These are phyloP conservation scores for Pollenia amentaria DNA, from an alignment of 2,888 invertebrate species.

Conservation along the genomic window DNA sequence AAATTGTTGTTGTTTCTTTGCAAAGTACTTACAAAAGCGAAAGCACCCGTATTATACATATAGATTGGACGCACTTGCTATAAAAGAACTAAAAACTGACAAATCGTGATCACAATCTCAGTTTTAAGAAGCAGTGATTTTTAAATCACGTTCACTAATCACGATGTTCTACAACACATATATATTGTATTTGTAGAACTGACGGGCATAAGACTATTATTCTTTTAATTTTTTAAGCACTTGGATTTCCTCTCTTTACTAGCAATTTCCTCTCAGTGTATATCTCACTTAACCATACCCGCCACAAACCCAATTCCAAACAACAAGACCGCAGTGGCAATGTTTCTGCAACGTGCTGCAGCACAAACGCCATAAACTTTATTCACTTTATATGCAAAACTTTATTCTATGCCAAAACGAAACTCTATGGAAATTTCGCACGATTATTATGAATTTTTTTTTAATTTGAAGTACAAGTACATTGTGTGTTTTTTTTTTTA, in stretches of 20 bases:
- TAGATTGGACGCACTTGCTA: too few species aligned
- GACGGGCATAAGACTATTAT: too few species aligned
- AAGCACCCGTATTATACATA: too few species aligned
- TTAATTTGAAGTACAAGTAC: slow-evolving; percentile 30
- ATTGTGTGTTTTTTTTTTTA: neutral
- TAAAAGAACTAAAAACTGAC: too few species aligned
- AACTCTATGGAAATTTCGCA: slow-evolving; percentile 69
- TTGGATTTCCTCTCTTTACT: neutral
- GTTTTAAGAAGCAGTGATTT: too few species aligned
- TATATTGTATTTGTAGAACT: too few species aligned
- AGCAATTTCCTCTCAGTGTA: slow-evolving; percentile 6
- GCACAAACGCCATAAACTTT: slow-evolving; percentile 36
- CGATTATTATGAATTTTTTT: slow-evolving; percentile 67
- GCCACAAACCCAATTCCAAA: slow-evolving; percentile 10
- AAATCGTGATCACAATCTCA: too few species aligned
- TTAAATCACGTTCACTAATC: too few species aligned
- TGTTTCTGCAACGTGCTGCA: slow-evolving; percentile 57
- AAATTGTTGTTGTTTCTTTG: too few species aligned
- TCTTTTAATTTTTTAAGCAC: too few species aligned
- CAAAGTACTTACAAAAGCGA: too few species aligned
- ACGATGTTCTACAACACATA: too few species aligned
- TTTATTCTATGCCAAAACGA: slow-evolving; percentile 55
- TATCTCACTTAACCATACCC: neutral
- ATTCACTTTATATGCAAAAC: slow-evolving; percentile 32
- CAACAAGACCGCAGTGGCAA: slow-evolving; percentile 46